A percentile compares a stretch with the other conserved stretches of the same genome.
Conservation (phyloP, 2,113 vertebrate genomes). For the Corythornis cristatus region DNA sequence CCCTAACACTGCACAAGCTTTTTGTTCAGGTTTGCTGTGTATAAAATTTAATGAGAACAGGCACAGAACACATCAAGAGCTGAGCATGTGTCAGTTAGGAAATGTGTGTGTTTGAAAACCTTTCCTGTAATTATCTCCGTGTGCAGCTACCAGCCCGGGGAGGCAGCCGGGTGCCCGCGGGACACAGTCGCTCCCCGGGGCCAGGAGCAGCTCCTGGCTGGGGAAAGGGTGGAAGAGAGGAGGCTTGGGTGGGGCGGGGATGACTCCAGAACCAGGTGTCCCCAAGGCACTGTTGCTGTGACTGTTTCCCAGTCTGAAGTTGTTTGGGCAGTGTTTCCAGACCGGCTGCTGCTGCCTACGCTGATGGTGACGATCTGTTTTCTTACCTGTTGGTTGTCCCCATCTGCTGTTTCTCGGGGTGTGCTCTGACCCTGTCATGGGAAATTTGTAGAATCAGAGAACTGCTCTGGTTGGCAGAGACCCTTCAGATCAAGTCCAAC, state of each 20-base stretch:
- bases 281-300: rapidly evolving
- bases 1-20: slow-evolving; percentile 52
- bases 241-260: neutral
- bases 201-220: neutral
- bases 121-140: slow-evolving; percentile 42
- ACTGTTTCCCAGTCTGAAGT: rapidly evolving
- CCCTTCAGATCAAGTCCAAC: neutral
- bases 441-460: neutral
- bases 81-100: slow-evolving; percentile 49
- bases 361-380: rapidly evolving
- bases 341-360: rapidly evolving
- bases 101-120: slow-evolving; percentile 54
- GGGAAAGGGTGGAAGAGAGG: neutral
- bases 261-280: rapidly evolving
- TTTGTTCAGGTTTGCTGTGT: slow-evolving; percentile 69
- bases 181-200: neutral
- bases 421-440: neutral
- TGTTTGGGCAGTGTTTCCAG: rapidly evolving
- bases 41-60: slow-evolving; percentile 73
- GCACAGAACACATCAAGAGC: slow-evolving; percentile 53
- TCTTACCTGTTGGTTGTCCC: rapidly evolving
- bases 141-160: neutral
- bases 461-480: neutral
- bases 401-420: rapidly evolving
- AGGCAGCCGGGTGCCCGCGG: neutral